Evolutionary conservation across 2,888 invertebrate genomes (phyloP), one percentile per base, ranked within the genome.

Genomic region (Marronus borbonicus): DNA sequence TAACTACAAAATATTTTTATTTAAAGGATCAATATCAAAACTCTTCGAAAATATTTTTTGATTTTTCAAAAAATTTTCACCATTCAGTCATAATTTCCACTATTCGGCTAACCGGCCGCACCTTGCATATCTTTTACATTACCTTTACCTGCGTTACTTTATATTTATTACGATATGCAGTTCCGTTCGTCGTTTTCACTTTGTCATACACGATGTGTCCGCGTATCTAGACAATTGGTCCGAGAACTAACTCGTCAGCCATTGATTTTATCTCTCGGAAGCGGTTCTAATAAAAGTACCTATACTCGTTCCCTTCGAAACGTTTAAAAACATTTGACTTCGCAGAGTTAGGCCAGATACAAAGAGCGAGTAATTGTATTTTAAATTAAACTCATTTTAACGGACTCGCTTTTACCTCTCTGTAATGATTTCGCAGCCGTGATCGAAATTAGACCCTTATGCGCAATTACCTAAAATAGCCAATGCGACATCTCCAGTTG

Each of bases 371-470:
- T 31, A 39, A 72, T 58, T 72, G 58, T 17, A 44, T 55, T 72
- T 72, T 72, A 72, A 72, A 58, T 72, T 72, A 58, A 58, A 72
- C 44, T 60, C 72, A 72, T 58, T 72, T 72, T 39, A 72, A 44
- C 72, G 58, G 39, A 44, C 39, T 55, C 58, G 20, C 17, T 72
- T 72, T 58, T 58, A 20, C 31, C 10, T 24, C n/a, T 24, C 7
- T 12, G 36, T 44, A 72, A 58, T 58, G 72, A 20, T 60, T 72
- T 58, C 12, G 10, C 55, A 20, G 39, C 17, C 58, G 14, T 52
- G 55, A 20, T 58, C 36, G 58, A 58, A 58, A 58, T 58, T 14
- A 28, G 10, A 72, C 17, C 20, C 58, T 39, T 58, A 58, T 39
- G 58, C 39, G 20, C 14, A 4, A 72, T 72, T 72, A 58, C 20